A percentile compares a stretch with the other conserved stretches of the same genome.
Conservation (phyloP, 2,113 vertebrate genomes). For the Mormyrus lacerda region DNA sequence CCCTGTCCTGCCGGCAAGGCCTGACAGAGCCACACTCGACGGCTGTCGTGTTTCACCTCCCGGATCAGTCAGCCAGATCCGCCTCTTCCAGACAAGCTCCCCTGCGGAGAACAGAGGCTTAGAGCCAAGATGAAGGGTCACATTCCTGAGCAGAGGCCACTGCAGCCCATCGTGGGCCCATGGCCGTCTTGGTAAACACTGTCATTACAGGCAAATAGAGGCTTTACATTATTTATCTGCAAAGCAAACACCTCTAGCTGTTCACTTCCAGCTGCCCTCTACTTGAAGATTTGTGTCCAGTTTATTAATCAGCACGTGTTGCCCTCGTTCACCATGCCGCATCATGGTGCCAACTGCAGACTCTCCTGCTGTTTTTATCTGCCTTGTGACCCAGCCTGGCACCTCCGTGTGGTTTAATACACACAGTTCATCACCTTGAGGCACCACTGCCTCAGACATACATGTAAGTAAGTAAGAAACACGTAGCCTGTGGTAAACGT, state of each 20-base stretch:
- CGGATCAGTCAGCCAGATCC: background rate
- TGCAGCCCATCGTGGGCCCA: background rate
- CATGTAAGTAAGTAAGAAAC: background rate
- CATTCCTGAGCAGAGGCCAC: background rate
- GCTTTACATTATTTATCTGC: background rate
- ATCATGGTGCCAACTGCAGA: background rate
- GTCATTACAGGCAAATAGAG: background rate
- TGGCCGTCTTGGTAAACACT: background rate
- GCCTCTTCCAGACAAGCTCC: slow-evolving; percentile 7
- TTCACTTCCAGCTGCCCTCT: background rate
- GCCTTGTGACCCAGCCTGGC: background rate
- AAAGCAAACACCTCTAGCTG: background rate
- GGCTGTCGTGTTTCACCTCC: background rate
- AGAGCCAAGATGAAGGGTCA: slow-evolving; percentile 14
- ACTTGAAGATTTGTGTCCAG: background rate
- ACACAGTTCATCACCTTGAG: background rate
- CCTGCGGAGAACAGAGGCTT: slow-evolving; percentile 6
- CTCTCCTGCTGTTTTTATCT: background rate
- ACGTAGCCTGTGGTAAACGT: background rate
- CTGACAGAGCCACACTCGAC: background rate
- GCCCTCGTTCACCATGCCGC: background rate
- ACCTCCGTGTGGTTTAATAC: background rate
- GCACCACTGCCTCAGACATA: background rate
- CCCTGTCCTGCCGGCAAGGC: background rate
- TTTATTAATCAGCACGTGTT: background rate